A percentile compares a stretch with the other conserved stretches of the same genome.
These are phyloP conservation scores for Sigmodon hispidus DNA, from an alignment of 2,113 vertebrate species.

Conservation along the genomic window DNA sequence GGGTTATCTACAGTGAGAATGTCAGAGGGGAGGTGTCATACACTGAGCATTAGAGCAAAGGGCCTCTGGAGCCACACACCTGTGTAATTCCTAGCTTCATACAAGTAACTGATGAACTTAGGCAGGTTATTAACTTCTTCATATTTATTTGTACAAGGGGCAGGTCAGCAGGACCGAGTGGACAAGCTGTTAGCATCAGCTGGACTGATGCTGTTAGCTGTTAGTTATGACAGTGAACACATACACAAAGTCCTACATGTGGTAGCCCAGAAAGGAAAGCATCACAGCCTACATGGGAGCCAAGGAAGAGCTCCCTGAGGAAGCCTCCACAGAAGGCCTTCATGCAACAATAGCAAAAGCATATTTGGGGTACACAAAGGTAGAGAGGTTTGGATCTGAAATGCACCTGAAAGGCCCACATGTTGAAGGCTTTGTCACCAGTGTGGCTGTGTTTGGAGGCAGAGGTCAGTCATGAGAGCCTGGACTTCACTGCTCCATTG, in stretches of 20 bases:
- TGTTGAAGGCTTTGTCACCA: neutral
- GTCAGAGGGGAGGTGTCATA: accelerated
- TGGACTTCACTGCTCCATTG: no score
- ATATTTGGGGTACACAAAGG: neutral
- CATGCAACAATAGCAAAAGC: neutral
- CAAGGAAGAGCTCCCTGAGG: neutral
- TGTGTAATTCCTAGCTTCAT: neutral
- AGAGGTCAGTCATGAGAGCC: neutral
- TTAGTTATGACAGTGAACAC: neutral
- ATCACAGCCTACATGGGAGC: neutral
- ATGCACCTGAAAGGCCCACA: neutral
- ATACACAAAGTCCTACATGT: neutral
- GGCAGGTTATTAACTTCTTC: neutral
- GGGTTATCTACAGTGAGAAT: neutral
- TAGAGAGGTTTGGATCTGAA: neutral
- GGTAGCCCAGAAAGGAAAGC: neutral
- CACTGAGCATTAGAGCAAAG: neutral
- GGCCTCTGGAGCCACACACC: neutral
- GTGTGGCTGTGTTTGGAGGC: neutral
- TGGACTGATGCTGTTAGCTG: neutral
- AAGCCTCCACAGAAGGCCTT: neutral
- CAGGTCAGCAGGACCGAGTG: neutral
- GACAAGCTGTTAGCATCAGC: neutral
- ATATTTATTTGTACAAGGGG: neutral
- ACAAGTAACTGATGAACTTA: neutral